Conservation (phyloP, 2,888 invertebrate species). For the Amphimallon solstitiale region DNA sequence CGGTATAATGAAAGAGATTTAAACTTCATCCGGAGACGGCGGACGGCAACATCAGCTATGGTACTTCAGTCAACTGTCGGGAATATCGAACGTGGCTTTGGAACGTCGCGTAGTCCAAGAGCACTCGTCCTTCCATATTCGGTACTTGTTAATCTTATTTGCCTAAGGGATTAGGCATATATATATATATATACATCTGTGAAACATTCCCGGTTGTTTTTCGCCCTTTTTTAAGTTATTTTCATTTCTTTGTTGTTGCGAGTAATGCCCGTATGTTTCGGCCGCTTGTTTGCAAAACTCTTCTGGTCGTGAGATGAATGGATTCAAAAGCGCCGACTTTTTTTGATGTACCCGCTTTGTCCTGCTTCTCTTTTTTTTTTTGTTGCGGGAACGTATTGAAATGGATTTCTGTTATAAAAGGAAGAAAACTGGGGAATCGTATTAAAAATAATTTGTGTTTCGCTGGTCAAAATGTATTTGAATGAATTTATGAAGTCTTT, state of each 20-base stretch:
- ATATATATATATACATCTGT: too few relatives aligned
- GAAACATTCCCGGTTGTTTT: constrained; percentile 29
- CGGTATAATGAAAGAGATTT: constrained; percentile 44
- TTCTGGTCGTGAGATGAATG: not conserved
- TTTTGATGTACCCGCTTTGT: not conserved
- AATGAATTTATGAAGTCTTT: too few relatives aligned
- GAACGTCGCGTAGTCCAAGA: not conserved
- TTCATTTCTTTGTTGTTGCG: not conserved
- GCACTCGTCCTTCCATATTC: constrained; percentile 22
- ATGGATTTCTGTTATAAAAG: not conserved
- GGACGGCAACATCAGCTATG: not conserved
- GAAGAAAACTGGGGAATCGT: not conserved
- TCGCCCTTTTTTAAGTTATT: constrained; percentile 9
- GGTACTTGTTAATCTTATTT: constrained; percentile 36
- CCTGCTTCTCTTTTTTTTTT: too few relatives aligned
- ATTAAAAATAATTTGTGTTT: too few relatives aligned
- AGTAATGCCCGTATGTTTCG: constrained; percentile 7
- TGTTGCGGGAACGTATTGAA: not conserved
- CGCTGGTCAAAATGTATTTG: too few relatives aligned
- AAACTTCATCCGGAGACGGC: constrained; percentile 17
- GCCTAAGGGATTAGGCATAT: constrained; percentile 34
- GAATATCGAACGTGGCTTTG: constrained; percentile 19
- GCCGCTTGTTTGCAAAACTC: not conserved
- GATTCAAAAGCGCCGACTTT: not conserved
- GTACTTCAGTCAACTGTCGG: not conserved